Evolutionary conservation across 2,888 invertebrate genomes (phyloP).

Genomic region (Diadegma fenestrale): DNA sequence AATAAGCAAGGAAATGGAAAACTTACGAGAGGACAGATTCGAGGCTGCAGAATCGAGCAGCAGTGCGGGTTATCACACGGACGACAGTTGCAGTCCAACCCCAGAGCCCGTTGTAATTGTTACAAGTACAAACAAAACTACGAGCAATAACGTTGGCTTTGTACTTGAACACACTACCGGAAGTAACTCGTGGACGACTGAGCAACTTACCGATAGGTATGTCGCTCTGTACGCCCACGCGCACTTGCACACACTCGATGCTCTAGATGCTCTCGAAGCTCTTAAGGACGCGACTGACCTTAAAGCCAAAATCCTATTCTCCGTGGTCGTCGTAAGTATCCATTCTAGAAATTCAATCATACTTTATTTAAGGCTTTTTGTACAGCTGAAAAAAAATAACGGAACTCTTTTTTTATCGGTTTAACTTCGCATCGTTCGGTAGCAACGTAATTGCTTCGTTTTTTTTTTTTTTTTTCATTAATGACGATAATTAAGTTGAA

Average conservation of each 20-base stretch:
- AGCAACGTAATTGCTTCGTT: neutral
- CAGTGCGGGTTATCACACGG: conserved; percentile 83
- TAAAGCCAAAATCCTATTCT: conserved; percentile 97
- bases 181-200: conserved; percentile 64
- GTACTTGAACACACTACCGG: conserved; percentile 37
- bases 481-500: neutral
- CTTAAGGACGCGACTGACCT: conserved; percentile 94
- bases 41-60: conserved; percentile 80
- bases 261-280: conserved; percentile 92
- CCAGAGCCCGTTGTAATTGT: conserved; percentile 78
- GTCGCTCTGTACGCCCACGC: conserved; percentile 94
- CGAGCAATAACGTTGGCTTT: conserved; percentile 42
- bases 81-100: conserved; percentile 82
- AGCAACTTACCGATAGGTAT: conserved; percentile 91
- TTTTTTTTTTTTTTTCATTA: no score
- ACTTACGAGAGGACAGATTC: conserved; percentile 76
- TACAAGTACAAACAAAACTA: conserved; percentile 42
- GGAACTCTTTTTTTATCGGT: neutral
- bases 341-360: neutral
- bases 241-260: conserved; percentile 94
- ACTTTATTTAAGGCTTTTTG: neutral
- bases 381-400: neutral
- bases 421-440: neutral
- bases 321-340: conserved; percentile 95
- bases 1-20: conserved; percentile 75